A percentile compares a stretch with the other conserved stretches of the same genome.
Conservation (phyloP, 1,140 invertebrate species). For the Caenorhabditis latens region DNA sequence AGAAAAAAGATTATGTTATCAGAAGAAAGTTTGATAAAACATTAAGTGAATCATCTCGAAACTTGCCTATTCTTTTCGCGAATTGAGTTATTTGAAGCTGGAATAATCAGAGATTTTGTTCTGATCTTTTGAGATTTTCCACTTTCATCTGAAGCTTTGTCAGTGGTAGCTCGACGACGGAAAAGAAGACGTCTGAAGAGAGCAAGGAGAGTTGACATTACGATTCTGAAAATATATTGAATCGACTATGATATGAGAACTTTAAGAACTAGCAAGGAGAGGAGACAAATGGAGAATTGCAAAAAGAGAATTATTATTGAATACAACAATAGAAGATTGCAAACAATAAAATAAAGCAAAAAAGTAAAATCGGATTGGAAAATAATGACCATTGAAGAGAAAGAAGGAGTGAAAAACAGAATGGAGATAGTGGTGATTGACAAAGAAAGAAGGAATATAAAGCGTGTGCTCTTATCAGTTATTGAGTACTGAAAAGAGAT, state of each 20-base stretch:
- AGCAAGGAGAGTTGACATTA: conserved; percentile 37
- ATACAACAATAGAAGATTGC: neutral
- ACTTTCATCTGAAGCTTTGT: conserved; percentile 39
- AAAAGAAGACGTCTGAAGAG: conserved; percentile 39
- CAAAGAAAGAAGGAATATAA: conserved; percentile 42
- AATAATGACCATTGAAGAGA: conserved; percentile 21
- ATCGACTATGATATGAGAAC: neutral
- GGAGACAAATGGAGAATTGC: neutral
- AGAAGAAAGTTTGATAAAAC: conserved; percentile 19
- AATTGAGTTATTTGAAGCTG: conserved; percentile 13
- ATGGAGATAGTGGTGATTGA: neutral
- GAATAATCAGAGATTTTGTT: conserved; percentile 25
- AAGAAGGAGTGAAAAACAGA: neutral
- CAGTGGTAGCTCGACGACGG: conserved; percentile 10
- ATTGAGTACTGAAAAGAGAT: conserved; percentile 39
- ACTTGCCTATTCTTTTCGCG: conserved; percentile 31
- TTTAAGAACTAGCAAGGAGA: neutral
- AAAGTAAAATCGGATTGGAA: neutral
- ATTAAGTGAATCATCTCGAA: conserved; percentile 4
- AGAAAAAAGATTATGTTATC: neutral
- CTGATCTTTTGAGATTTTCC: conserved; percentile 16
- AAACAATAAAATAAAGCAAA: conserved; percentile 1
- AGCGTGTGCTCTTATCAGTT: conserved; percentile 21
- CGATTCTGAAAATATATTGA: neutral
- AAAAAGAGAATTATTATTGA: neutral